Percentiles rank a stretch among this genome's conserved stretches.
Evolutionary conservation across 2,888 invertebrate species (phyloP).

Genomic region (Oscheius sp.): DNA sequence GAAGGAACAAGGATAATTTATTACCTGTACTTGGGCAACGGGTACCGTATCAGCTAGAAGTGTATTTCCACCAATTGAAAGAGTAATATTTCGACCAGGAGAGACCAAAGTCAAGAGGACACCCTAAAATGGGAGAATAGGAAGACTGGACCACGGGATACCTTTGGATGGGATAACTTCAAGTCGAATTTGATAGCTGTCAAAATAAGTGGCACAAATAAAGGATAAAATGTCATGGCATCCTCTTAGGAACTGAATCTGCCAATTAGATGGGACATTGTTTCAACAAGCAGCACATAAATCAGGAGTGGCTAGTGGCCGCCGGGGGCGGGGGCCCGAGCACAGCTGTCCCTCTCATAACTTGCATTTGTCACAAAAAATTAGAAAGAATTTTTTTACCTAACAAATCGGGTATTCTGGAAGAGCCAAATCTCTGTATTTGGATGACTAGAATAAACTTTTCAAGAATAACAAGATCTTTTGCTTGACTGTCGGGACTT

Average conservation of each 20-base stretch:
- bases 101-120: constrained; percentile 30
- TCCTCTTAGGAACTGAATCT: neutral
- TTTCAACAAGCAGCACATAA: constrained; percentile 31
- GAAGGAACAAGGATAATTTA: neutral
- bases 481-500: no score
- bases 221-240: constrained; percentile 27
- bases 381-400: no score
- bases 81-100: constrained; percentile 29
- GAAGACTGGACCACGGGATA: neutral
- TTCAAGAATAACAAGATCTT: no score
- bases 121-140: constrained; percentile 25
- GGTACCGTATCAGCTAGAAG: constrained; percentile 26
- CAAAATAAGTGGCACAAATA: constrained; percentile 28
- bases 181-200: constrained; percentile 32
- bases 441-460: no score
- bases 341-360: constrained; percentile 19
- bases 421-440: no score
- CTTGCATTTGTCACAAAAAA: no score
- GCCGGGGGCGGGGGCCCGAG: constrained; percentile 16
- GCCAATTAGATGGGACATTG: constrained; percentile 23
- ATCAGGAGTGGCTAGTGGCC: constrained; percentile 25
- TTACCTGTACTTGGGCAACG: constrained; percentile 33
- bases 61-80: constrained; percentile 22
- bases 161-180: constrained; percentile 20
- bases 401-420: no score